Conservation (phyloP, 2,888 invertebrate genomes). For the Hymenopus coronatus region DNA sequence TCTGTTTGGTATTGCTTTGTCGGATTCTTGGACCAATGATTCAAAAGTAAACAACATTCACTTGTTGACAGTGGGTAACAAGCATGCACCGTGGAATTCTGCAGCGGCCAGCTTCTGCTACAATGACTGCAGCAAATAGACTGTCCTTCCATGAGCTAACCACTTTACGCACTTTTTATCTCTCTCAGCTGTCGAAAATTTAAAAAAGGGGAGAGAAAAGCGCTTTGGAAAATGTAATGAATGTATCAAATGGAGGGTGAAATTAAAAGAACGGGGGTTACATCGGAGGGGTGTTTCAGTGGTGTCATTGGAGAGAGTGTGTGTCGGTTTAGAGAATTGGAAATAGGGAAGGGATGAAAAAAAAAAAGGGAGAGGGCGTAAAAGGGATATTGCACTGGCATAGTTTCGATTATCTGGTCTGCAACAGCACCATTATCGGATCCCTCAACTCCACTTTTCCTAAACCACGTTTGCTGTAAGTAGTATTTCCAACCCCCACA, state of each 20-base stretch:
- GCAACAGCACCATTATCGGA: slow-evolving; percentile 6
- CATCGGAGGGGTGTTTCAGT: background rate
- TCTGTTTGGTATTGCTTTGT: too few species aligned
- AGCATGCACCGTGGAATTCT: background rate
- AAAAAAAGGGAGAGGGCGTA: background rate
- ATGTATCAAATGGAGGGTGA: slow-evolving; percentile 18
- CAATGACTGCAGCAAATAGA: background rate
- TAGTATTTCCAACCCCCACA: background rate
- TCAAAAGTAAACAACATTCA: too few species aligned
- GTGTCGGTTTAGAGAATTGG: background rate
- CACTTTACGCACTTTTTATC: background rate
- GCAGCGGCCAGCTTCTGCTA: background rate
- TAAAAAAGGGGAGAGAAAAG: background rate
- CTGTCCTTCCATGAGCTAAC: background rate
- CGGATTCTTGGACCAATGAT: too few species aligned
- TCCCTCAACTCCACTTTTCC: background rate
- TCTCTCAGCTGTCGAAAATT: background rate
- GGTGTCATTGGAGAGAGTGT: background rate
- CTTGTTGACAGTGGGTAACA: background rate
- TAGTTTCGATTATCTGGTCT: background rate
- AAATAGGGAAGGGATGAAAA: background rate
- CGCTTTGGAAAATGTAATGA: background rate
- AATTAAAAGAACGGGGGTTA: slow-evolving; percentile 13
- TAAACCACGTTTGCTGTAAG: background rate
- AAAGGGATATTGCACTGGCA: background rate